Conservation (phyloP, 2,113 vertebrate genomes). For the Dromas ardeola region DNA sequence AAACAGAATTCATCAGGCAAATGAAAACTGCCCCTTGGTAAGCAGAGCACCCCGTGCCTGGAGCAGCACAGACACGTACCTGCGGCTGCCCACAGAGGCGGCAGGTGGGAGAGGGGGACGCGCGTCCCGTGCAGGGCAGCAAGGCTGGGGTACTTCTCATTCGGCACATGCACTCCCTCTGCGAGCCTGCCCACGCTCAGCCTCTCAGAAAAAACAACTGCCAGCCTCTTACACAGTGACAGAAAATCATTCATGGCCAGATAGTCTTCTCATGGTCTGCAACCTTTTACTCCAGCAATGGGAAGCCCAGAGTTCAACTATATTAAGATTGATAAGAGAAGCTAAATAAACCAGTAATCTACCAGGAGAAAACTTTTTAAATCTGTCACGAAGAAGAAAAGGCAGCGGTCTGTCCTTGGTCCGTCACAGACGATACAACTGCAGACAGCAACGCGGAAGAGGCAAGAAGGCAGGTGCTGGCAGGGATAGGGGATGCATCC, state of each 20-base stretch:
- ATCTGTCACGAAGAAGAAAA: not conserved
- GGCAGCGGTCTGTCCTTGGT: not conserved
- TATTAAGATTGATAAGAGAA: not conserved
- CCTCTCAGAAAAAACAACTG: not conserved
- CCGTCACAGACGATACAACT: accelerated
- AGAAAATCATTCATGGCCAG: not conserved
- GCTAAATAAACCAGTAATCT: not conserved
- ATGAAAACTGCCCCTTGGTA: not conserved
- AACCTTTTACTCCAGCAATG: not conserved
- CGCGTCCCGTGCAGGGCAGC: accelerated
- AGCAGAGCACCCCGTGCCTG: no score
- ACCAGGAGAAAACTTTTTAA: not conserved
- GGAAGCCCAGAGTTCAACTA: not conserved
- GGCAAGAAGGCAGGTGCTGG: not conserved
- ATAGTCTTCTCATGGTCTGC: not conserved
- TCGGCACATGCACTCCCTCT: accelerated
- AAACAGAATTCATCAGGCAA: not conserved
- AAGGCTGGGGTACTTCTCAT: not conserved
- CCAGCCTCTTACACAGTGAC: not conserved
- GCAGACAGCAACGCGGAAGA: accelerated
- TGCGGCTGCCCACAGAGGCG: no score
- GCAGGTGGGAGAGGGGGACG: not conserved
- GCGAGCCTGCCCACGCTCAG: accelerated
- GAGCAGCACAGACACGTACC: accelerated
- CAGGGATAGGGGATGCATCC: accelerated